Percentiles rank a stretch among this genome's conserved stretches.
Evolutionary conservation across 1,140 invertebrate genomes (phyloP).

Genomic region (Cryptotermes secundus): DNA sequence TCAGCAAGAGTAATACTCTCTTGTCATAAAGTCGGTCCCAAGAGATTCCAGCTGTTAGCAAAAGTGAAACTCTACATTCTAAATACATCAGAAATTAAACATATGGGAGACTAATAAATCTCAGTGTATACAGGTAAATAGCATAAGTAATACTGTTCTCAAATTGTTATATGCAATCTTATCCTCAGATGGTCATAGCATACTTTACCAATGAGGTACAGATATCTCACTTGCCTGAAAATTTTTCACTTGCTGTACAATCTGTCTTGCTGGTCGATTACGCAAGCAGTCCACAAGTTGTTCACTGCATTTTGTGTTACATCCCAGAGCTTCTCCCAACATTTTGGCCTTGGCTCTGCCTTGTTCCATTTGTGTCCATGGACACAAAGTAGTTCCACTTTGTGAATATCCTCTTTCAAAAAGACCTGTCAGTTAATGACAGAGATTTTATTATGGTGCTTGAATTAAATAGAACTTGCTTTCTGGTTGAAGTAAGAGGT

Average conservation of each 20-base stretch:
- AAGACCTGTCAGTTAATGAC: constrained; percentile 48
- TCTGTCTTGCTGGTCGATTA: constrained; percentile 49
- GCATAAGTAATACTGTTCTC: too few relatives aligned
- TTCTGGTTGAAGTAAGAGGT: neutral
- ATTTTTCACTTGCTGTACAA: constrained; percentile 43
- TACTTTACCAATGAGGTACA: too few relatives aligned
- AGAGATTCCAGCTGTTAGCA: too few relatives aligned
- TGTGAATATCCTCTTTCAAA: constrained; percentile 59
- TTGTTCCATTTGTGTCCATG: constrained; percentile 56
- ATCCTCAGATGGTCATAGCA: too few relatives aligned
- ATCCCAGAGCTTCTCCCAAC: constrained; percentile 51
- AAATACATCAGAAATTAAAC: too few relatives aligned
- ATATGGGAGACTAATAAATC: too few relatives aligned
- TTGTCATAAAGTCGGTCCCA: too few relatives aligned
- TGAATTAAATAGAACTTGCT: too few relatives aligned
- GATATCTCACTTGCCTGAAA: constrained; percentile 41
- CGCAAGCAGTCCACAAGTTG: constrained; percentile 58
- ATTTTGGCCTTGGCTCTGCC: constrained; percentile 49
- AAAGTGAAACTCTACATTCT: too few relatives aligned
- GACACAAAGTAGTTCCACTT: constrained; percentile 61
- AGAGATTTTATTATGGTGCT: neutral
- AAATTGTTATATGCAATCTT: too few relatives aligned
- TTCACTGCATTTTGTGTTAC: constrained; percentile 38
- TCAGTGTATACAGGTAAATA: too few relatives aligned
- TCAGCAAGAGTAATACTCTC: too few relatives aligned